Evolutionary conservation across 2,888 invertebrate species (phyloP).

Genomic region (Sesia apiformis): DNA sequence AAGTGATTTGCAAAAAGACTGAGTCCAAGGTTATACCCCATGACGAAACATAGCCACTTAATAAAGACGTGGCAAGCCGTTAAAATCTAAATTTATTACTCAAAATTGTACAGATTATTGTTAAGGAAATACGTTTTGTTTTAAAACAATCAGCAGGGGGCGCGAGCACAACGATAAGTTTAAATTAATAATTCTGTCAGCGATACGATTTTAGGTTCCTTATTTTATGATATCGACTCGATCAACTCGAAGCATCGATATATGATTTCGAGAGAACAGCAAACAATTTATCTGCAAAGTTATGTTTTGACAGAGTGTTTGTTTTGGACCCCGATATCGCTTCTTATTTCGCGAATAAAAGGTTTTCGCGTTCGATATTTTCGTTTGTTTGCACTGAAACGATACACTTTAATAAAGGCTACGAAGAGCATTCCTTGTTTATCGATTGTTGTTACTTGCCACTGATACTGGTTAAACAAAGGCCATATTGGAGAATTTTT

Average conservation of each 20-base stretch:
- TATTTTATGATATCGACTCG: constrained; percentile 53
- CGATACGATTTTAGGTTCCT: constrained; percentile 45
- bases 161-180: constrained; percentile 22
- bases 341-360: constrained; percentile 14
- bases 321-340: constrained; percentile 26
- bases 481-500: no score
- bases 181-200: constrained; percentile 67
- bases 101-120: constrained; percentile 50
- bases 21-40: constrained; percentile 12
- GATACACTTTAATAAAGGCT: background rate
- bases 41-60: constrained; percentile 31
- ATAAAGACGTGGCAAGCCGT: constrained; percentile 41
- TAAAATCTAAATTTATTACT: constrained; percentile 44
- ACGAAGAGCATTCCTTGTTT: background rate
- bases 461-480: no score
- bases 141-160: constrained; percentile 44
- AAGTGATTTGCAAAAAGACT: constrained; percentile 5
- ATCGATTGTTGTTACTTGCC: no score
- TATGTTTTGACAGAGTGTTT: constrained; percentile 29
- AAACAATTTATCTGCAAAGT: constrained; percentile 35
- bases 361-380: constrained; percentile 2
- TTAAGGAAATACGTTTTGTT: constrained; percentile 39
- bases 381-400: constrained; percentile 7
- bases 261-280: constrained; percentile 32
- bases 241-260: constrained; percentile 26